phyloP scores from a whole-genome alignment of 2,888 invertebrate genomes.

The Aphidoletes aphidimyza region DNA sequence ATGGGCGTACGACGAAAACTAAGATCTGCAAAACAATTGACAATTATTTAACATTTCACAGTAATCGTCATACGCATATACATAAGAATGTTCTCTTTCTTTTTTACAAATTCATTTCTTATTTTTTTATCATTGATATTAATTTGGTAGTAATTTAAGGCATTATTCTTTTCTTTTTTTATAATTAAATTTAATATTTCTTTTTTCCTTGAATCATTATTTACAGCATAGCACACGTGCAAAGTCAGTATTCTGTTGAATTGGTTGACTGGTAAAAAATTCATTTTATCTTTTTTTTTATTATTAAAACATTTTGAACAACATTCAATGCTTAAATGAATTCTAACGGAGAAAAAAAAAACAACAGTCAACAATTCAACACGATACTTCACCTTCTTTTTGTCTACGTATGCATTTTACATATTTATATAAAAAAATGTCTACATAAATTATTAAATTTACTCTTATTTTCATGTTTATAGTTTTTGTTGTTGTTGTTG shows the following conservation, averaged over 20 bases:
- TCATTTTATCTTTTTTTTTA: background rate
- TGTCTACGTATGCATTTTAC: background rate
- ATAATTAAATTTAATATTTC: slow-evolving; percentile 14
- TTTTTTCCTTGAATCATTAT: slow-evolving; percentile 8
- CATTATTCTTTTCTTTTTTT: background rate
- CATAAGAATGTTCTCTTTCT: background rate
- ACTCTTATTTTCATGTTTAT: background rate
- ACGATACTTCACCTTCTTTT: background rate
- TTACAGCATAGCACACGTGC: background rate
- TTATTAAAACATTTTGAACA: background rate
- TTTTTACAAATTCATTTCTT: background rate
- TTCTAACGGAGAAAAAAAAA: background rate
- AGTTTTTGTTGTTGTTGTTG: background rate
- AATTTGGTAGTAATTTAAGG: slow-evolving; percentile 31
- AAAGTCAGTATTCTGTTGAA: background rate
- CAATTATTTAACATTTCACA: background rate
- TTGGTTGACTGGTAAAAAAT: background rate
- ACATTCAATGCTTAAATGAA: background rate
- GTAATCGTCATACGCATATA: background rate
- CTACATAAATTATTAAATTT: slow-evolving; percentile 36
- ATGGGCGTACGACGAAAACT: background rate
- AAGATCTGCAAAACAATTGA: background rate
- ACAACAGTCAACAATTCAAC: background rate
- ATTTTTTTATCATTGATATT: background rate
- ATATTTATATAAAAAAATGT: background rate